phyloP scores from a whole-genome alignment of 2,113 vertebrate species.

The Crotalus horridus region DNA sequence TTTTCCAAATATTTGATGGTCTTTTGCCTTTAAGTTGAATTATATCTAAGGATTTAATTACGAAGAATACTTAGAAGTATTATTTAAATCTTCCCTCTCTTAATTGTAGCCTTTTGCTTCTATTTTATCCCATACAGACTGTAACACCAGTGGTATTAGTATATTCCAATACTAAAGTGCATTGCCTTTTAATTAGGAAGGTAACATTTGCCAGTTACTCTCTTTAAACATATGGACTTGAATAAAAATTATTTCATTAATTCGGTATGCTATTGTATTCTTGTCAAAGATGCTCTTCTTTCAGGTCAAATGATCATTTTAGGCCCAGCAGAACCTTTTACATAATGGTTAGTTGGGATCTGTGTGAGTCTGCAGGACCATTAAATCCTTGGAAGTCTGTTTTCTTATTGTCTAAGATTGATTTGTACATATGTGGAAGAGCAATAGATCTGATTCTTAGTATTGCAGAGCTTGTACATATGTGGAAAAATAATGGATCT shows the following conservation, averaged over 20 bases:
- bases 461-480: neutral
- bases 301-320: neutral
- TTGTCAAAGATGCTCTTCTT: conserved; percentile 13
- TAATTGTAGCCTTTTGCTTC: neutral
- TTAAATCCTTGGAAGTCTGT: neutral
- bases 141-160: neutral
- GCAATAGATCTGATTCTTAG: neutral
- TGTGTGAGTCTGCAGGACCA: neutral
- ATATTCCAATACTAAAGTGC: neutral
- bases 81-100: neutral
- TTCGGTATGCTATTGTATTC: neutral
- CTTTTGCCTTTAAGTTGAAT: neutral
- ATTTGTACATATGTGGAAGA: conserved; percentile 17
- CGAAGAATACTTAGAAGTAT: neutral
- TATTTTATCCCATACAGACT: neutral
- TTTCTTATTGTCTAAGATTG: neutral
- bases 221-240: neutral
- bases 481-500: neutral
- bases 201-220: neutral
- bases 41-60: neutral
- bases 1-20: neutral
- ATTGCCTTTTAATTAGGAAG: neutral
- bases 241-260: neutral
- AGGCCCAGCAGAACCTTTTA: neutral
- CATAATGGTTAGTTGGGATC: neutral